Evolutionary conservation across 1,140 invertebrate genomes (phyloP).

Genomic region (Brachionus rubens): DNA sequence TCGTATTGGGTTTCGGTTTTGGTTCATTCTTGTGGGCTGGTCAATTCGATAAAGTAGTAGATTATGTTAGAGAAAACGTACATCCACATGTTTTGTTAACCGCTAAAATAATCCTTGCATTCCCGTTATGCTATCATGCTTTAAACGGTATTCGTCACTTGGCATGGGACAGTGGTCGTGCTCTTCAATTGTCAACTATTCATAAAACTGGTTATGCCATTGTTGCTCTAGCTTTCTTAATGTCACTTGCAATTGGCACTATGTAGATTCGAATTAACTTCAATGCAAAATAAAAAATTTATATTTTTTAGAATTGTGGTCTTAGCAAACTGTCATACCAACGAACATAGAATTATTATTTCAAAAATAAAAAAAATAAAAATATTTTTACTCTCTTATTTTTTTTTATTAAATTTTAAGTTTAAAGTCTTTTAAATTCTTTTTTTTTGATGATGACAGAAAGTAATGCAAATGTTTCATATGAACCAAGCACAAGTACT

Average conservation of each 20-base stretch:
- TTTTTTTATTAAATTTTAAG: neutral
- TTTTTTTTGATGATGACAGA: conserved; percentile 5
- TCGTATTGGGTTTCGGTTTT: conserved; percentile 51
- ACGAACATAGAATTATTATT: neutral
- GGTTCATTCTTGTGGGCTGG: conserved; percentile 30
- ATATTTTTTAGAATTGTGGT: conserved; percentile 15
- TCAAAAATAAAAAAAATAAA: no score
- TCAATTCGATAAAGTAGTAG: neutral
- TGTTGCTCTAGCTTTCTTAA: neutral
- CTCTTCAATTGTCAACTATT: conserved; percentile 10
- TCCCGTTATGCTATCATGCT: conserved; percentile 37
- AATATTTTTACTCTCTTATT: no score
- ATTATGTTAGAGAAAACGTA: conserved; percentile 12
- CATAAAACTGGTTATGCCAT: conserved; percentile 33
- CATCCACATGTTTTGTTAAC: conserved; percentile 42
- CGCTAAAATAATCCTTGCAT: conserved; percentile 20
- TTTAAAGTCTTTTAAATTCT: no score
- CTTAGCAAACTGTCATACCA: conserved; percentile 21
- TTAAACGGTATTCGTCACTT: conserved; percentile 42
- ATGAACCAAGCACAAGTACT: neutral
- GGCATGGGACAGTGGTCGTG: conserved; percentile 24
- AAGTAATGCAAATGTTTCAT: neutral
- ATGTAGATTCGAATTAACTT: neutral
- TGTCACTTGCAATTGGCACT: conserved; percentile 31
- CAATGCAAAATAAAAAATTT: neutral